Base-by-base conservation (phyloP, 2,888 invertebrate species). In the Nipponacmea schrenckii region DNA sequence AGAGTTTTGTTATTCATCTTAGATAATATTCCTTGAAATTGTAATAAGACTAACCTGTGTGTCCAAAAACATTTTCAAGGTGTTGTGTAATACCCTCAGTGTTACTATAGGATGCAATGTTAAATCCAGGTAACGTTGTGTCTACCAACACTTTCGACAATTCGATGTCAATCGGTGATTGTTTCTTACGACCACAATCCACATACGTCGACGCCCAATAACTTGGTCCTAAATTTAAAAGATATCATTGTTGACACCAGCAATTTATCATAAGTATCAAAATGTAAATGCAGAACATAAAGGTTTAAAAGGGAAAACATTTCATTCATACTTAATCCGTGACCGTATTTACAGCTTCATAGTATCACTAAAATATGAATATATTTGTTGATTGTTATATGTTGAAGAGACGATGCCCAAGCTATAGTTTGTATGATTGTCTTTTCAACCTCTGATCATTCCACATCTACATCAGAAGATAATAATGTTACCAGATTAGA, bases 51-150 rank as follows among this genome's bases (percentile, higher is more conserved):
- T 26, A 20, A 69, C 69, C 69, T 48, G 69, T 69, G 20, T 69
- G 69, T 20, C 69, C 69, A 20, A 50, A 31, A 20, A 64, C 69
- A 50, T 69, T 69, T 39, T 69, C 69, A 5, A 69, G 50, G 17
- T n/a, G n/a, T 50, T 64, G 64, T 2, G 26, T 15, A 3, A 64
- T 44, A 46, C 63, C 45, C 0, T 64, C 39, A 14, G 31, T 39
- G 2, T 8, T 69, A n/a, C 48, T n/a, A 24, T 48, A 50, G 10
- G 50, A 24, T 5, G 64, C 24, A 15, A 69, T 20, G 39, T 69
- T 31, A 48, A 69, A 69, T 2, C 12, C 24, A 2, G 48, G n/a
- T 39, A 69, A 26, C 4, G 15, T 31, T 2, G 27, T 8, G 12
- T 69, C 64, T 2, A 69, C 31, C 15, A 31, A n/a, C 5, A 69